Evolutionary conservation across 2,888 invertebrate species (phyloP), one percentile per base, ranked within the genome.

Genomic region (Cryptocephalus moraei): DNA sequence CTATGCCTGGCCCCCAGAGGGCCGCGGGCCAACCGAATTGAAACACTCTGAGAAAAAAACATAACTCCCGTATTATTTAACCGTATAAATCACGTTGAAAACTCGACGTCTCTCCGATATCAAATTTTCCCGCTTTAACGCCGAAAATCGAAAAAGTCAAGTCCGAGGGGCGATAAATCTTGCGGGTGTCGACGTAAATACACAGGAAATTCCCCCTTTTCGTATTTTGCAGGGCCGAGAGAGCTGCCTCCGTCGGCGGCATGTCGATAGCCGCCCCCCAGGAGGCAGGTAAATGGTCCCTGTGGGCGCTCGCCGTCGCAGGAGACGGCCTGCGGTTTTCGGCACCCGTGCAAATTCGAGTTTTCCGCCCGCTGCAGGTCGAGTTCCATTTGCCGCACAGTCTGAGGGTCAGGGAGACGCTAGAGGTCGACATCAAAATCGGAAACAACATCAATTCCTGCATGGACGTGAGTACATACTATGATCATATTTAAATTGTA

Each of bases 371-470:
- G 0, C 74, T 81, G 9, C 79, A 80, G 56, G 74, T 80, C 49
- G 79, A 80, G 65, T 80, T 81, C 62, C 68, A 75, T 0, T 67
- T 80, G 6, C 81, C 81, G 4, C 73, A 76, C 0, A 77, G 75
- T 1, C 62, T 81, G 57, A 74, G 77, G 54, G 80, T 81, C 9
- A 76, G 81, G 0, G 82, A 82, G 62, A 77, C 79, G 0, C 74
- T 81, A 0, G 81, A 82, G 62, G 78, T 81, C n/a, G 81, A 81
- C 56, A 80, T 82, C 54, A 80, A 80, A 66, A 81, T 82, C 48
- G 80, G 77, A 1, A 82, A 81, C 59, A 81, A 81, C 51, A 76
- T 81, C 58, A 80, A 81, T 61, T 78, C 80, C 49, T 82, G 82
- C 66, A 79, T 82, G 75, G 82, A 82, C 62, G 82, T 82, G 63